Evolutionary conservation across 2,888 invertebrate genomes (phyloP).

Genomic region (Trichogramma dendrolimi): DNA sequence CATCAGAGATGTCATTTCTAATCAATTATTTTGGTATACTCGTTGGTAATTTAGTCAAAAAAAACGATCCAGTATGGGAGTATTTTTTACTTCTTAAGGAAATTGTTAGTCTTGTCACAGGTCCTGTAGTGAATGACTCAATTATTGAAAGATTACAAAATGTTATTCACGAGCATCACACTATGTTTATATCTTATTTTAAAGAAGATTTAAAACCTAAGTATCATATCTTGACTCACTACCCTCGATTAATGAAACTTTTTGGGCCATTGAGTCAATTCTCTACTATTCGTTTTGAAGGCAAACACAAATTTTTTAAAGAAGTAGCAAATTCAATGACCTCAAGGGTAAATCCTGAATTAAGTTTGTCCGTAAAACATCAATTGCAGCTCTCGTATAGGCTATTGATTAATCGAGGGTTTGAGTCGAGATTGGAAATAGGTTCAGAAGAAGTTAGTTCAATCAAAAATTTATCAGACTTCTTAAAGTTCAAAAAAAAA

Average conservation of each 20-base stretch:
- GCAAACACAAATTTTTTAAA: too few species aligned
- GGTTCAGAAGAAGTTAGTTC: too few species aligned
- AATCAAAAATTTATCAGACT: too few species aligned
- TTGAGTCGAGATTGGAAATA: too few species aligned
- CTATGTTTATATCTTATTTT: neutral
- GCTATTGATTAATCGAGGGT: too few species aligned
- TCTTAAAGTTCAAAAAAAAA: too few species aligned
- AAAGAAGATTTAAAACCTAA: conserved; percentile 4
- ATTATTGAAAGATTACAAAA: conserved; percentile 15
- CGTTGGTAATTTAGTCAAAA: conserved; percentile 16
- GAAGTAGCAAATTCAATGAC: too few species aligned
- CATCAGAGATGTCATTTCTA: conserved; percentile 37
- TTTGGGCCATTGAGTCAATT: neutral
- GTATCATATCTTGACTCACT: neutral
- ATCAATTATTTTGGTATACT: conserved; percentile 32
- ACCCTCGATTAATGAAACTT: neutral
- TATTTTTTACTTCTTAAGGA: conserved; percentile 20
- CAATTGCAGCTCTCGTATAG: too few species aligned
- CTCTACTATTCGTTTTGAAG: neutral
- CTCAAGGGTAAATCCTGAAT: too few species aligned
- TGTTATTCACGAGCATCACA: conserved; percentile 4
- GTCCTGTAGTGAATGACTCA: conserved; percentile 10
- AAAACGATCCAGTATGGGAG: conserved; percentile 20
- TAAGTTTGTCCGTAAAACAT: too few species aligned
- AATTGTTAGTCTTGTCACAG: conserved; percentile 17